phyloP scores from a whole-genome alignment of 2,888 invertebrate species.

The Parasteatoda lunata region DNA sequence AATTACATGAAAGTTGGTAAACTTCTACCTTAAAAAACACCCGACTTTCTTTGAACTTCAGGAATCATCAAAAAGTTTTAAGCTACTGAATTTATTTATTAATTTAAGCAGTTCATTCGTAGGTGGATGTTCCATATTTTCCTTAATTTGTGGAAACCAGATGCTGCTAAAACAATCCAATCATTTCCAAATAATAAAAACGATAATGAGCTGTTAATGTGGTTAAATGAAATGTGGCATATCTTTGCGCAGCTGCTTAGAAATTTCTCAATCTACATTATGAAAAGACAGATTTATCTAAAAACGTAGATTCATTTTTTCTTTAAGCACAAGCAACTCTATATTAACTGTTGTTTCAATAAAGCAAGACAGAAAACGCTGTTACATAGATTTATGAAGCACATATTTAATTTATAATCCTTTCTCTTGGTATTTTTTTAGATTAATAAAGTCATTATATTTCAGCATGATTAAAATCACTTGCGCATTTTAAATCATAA shows the following conservation, averaged over 20 bases:
- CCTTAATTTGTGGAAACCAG: neutral
- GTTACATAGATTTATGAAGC: too few relatives aligned
- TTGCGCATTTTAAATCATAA: too few relatives aligned
- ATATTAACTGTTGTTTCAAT: too few relatives aligned
- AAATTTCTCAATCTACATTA: neutral
- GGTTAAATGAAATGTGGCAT: constrained; percentile 48
- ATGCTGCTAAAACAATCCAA: neutral
- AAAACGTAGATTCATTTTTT: too few relatives aligned
- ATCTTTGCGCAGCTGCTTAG: constrained; percentile 36
- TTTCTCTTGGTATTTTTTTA: too few relatives aligned
- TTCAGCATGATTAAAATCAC: too few relatives aligned
- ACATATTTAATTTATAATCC: too few relatives aligned
- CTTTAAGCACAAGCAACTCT: too few relatives aligned
- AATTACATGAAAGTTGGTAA: neutral
- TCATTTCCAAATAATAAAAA: constrained; percentile 40
- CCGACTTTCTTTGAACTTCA: neutral
- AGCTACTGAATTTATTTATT: neutral
- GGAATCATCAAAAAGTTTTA: neutral
- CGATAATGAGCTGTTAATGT: constrained; percentile 57
- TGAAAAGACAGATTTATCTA: too few relatives aligned
- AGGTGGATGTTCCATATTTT: neutral
- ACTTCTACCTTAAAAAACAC: neutral
- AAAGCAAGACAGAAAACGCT: too few relatives aligned
- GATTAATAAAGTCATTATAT: too few relatives aligned
- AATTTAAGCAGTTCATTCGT: neutral